Evolutionary conservation across 2,888 invertebrate species (phyloP).

Genomic region (Torymus auratus): DNA sequence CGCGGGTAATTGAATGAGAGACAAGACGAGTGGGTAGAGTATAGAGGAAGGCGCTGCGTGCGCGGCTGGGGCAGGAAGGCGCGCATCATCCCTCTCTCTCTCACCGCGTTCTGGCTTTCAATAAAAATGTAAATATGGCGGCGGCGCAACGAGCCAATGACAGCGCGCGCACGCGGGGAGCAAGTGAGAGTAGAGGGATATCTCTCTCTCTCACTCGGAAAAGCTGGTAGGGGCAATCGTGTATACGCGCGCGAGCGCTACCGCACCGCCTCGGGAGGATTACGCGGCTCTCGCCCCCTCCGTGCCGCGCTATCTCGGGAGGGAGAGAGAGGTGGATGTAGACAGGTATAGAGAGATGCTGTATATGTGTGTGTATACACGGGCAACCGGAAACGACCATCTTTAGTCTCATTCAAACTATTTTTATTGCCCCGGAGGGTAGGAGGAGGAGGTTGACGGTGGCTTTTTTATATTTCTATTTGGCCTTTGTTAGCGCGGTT

Average conservation of each 20-base stretch:
- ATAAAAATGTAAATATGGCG: conserved; percentile 78
- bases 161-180: conserved; percentile 59
- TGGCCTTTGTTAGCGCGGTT: too few relatives aligned
- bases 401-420: conserved; percentile 28
- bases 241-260: conserved; percentile 9
- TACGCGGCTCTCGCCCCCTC: conserved; percentile 30
- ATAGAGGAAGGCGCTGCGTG: background rate
- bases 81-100: background rate
- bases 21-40: conserved; percentile 58
- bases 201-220: background rate
- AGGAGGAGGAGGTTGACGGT: too few relatives aligned
- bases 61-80: background rate
- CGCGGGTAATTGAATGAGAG: conserved; percentile 56
- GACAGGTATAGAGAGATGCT: too few relatives aligned
- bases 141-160: conserved; percentile 76
- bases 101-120: conserved; percentile 71
- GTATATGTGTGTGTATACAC: background rate
- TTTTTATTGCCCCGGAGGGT: background rate
- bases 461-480: too few relatives aligned
- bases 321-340: too few relatives aligned
- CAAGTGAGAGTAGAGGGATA: conserved; percentile 33
- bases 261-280: conserved; percentile 29
- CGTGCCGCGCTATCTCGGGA: too few relatives aligned
- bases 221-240: conserved; percentile 39
- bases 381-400: conserved; percentile 37